A percentile compares a stretch with the other conserved stretches of the same genome.
Evolutionary conservation across 2,113 vertebrate species (phyloP).

Genomic region (Elephantulus edwardii): DNA sequence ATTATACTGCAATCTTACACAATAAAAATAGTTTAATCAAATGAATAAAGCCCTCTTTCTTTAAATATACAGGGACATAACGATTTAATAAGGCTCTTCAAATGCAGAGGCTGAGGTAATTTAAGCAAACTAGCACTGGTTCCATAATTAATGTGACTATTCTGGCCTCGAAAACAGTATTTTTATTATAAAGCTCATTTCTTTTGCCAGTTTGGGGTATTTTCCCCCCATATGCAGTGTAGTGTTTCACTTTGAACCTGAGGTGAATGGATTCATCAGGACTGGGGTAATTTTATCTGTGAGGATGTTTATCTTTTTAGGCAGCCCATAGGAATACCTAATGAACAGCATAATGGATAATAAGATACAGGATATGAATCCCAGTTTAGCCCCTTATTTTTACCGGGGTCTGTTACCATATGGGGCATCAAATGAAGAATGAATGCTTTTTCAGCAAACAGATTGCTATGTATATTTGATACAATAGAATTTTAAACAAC

Average conservation of each 20-base stretch:
- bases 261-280: constrained; percentile 22
- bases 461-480: constrained; percentile 12
- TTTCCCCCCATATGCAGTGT: neutral
- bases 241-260: constrained; percentile 27
- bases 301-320: constrained; percentile 35
- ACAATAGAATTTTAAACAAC: constrained; percentile 40
- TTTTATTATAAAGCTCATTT: constrained; percentile 58
- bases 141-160: constrained; percentile 57
- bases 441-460: constrained; percentile 39
- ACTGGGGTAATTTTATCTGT: constrained; percentile 31
- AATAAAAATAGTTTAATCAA: constrained; percentile 57
- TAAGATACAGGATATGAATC: neutral
- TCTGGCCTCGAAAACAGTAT: constrained; percentile 47
- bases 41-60: constrained; percentile 53
- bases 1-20: constrained; percentile 5
- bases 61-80: constrained; percentile 24
- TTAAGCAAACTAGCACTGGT: constrained; percentile 47
- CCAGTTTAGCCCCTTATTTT: constrained; percentile 16
- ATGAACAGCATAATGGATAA: neutral
- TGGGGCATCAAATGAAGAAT: constrained; percentile 48
- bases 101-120: constrained; percentile 54
- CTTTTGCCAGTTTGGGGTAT: neutral
- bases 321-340: constrained; percentile 25
- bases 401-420: constrained; percentile 42
- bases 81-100: constrained; percentile 56